Percentiles rank a stretch among this genome's conserved stretches.
Evolutionary conservation across 2,113 vertebrate species (phyloP).

Genomic region (Chelonoidis abingdonii): DNA sequence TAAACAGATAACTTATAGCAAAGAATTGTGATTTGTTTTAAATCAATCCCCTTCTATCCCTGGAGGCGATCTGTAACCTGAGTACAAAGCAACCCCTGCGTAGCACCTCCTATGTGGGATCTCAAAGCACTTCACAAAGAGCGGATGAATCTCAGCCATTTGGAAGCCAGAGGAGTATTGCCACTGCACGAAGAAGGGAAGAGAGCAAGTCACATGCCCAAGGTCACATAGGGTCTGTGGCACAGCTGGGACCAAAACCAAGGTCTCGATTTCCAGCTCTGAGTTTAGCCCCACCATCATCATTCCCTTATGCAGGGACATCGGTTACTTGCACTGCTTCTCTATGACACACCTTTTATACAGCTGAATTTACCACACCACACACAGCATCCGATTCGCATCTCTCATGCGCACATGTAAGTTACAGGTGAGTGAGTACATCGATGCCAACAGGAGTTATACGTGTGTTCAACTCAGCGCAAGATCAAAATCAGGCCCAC

Average conservation of each 20-base stretch:
- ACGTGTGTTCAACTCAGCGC: background rate
- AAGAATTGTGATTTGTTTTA: background rate
- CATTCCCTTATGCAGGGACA: background rate
- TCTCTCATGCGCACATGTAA: background rate
- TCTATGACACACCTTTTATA: background rate
- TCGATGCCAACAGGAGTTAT: background rate
- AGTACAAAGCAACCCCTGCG: background rate
- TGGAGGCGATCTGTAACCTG: background rate
- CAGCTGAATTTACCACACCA: background rate
- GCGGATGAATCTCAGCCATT: background rate
- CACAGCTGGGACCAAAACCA: background rate
- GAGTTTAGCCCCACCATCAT: background rate
- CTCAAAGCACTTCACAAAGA: background rate
- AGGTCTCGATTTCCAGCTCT: background rate
- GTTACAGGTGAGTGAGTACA: background rate
- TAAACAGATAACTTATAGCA: background rate
- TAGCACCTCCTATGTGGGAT: background rate
- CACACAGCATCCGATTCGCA: background rate
- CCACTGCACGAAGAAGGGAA: background rate
- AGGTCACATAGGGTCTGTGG: background rate
- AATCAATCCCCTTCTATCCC: background rate
- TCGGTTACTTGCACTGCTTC: background rate
- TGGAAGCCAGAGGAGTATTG: background rate
- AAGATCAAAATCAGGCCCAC: background rate
- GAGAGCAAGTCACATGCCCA: background rate